phyloP scores from a whole-genome alignment of 2,888 invertebrate species.

The Glaucopsyche alexis region DNA sequence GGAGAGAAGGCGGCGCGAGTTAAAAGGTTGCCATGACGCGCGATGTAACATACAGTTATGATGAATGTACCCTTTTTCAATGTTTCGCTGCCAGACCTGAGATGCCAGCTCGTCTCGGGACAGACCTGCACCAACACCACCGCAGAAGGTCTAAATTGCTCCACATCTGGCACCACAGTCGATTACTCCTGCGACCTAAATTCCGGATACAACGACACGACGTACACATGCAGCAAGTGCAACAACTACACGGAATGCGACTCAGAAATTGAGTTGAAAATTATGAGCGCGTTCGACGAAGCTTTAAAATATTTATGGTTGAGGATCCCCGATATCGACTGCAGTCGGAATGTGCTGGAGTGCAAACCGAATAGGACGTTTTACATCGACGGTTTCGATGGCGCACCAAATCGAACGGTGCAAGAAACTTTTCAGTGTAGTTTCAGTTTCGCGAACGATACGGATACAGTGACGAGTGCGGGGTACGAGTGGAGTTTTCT shows the following conservation, averaged over 20 bases:
- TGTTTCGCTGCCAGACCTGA: slow-evolving; percentile 57
- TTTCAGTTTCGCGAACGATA: slow-evolving; percentile 57
- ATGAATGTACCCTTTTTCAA: slow-evolving; percentile 61
- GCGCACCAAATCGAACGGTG: slow-evolving; percentile 46
- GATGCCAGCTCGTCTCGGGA: slow-evolving; percentile 56
- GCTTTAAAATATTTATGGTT: slow-evolving; percentile 69
- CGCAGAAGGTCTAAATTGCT: slow-evolving; percentile 56
- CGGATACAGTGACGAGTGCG: slow-evolving; percentile 46
- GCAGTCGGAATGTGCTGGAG: slow-evolving; percentile 58
- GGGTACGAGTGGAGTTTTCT: slow-evolving; percentile 90
- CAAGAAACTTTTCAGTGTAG: slow-evolving; percentile 63
- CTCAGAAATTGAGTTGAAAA: slow-evolving; percentile 66
- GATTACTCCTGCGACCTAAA: slow-evolving; percentile 62
- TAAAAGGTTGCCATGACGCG: slow-evolving; percentile 2
- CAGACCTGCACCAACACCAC: slow-evolving; percentile 52
- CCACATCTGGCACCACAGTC: slow-evolving; percentile 43
- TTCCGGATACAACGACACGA: slow-evolving; percentile 74
- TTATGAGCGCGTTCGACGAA: slow-evolving; percentile 64
- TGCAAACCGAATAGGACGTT: slow-evolving; percentile 66
- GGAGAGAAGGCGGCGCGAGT: not conserved
- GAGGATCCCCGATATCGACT: slow-evolving; percentile 56
- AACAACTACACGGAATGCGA: slow-evolving; percentile 63
- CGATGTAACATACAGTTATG: slow-evolving; percentile 46
- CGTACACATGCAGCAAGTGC: slow-evolving; percentile 64
- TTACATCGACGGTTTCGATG: slow-evolving; percentile 53